Conservation (phyloP, 2,797 vertebrate species). For the Urosaurus nigricauda region DNA sequence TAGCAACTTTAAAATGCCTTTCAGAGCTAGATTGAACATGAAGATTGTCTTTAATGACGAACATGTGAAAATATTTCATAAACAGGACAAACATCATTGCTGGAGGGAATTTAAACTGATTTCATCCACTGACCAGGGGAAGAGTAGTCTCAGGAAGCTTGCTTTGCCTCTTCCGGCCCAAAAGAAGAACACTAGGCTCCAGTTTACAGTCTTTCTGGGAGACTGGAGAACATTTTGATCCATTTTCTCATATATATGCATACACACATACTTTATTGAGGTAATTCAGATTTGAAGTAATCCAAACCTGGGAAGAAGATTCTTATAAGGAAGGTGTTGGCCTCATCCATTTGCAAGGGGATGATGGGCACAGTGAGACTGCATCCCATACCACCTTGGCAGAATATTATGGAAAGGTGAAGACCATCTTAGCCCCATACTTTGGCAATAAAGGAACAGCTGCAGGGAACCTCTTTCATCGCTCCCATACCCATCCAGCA, state of each 20-base stretch:
- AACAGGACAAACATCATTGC: too few species aligned
- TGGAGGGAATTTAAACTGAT: too few species aligned
- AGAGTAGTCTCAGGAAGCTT: neutral
- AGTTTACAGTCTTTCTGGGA: neutral
- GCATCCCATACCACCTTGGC: neutral
- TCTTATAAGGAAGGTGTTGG: too few species aligned
- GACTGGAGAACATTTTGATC: neutral
- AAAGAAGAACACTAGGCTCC: neutral
- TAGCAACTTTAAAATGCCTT: neutral
- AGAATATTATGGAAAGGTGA: too few species aligned
- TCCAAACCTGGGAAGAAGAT: too few species aligned
- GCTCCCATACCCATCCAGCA: too few species aligned
- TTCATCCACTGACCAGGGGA: too few species aligned
- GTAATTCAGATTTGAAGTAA: too few species aligned
- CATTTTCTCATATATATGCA: too few species aligned
- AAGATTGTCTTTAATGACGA: neutral
- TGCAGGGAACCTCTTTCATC: neutral
- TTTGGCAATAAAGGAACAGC: neutral
- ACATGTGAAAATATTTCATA: neutral
- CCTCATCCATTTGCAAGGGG: neutral
- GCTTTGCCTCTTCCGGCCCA: neutral
- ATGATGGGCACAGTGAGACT: constrained; percentile 36
- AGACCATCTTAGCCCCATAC: neutral
- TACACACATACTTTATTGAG: too few species aligned
- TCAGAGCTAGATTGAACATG: too few species aligned